A percentile compares a stretch with the other conserved stretches of the same genome.
Conservation (phyloP, 2,797 vertebrate genomes). For the Lepilemur septentrionalis region DNA sequence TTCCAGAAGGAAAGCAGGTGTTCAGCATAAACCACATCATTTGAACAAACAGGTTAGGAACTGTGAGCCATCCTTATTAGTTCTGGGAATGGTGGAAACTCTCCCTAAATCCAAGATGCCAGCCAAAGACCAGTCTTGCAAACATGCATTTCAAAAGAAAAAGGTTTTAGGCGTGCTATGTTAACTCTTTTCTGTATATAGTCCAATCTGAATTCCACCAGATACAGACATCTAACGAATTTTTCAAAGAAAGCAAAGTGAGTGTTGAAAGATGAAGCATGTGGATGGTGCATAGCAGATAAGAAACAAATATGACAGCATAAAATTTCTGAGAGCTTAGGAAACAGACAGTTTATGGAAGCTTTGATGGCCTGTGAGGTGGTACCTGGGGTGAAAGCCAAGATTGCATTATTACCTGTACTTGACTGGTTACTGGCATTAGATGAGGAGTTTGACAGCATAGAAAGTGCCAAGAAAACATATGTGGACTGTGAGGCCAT, state of each 20-base stretch:
- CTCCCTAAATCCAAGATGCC: not conserved
- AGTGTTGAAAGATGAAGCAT: not conserved
- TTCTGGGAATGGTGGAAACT: not conserved
- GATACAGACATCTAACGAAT: not conserved
- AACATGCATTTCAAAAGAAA: not conserved
- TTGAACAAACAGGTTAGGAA: not conserved
- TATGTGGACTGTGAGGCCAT: constrained; percentile 25
- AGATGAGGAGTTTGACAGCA: not conserved
- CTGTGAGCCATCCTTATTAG: not conserved
- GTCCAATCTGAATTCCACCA: not conserved
- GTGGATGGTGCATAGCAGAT: not conserved
- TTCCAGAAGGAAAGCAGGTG: not conserved
- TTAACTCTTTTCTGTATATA: not conserved
- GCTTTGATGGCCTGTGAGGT: not conserved
- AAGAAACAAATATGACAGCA: not conserved
- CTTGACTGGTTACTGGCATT: not conserved
- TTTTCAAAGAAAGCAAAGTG: not conserved
- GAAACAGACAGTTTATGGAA: not conserved
- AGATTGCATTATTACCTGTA: not conserved
- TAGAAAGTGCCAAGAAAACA: constrained; percentile 11
- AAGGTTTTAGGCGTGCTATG: not conserved
- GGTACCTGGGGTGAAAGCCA: not conserved
- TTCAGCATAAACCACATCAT: not conserved
- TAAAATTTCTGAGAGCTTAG: not conserved
- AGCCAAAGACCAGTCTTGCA: not conserved